Evolutionary conservation across 1,140 invertebrate genomes (phyloP).

Genomic region (Drosophila micromelanica): DNA sequence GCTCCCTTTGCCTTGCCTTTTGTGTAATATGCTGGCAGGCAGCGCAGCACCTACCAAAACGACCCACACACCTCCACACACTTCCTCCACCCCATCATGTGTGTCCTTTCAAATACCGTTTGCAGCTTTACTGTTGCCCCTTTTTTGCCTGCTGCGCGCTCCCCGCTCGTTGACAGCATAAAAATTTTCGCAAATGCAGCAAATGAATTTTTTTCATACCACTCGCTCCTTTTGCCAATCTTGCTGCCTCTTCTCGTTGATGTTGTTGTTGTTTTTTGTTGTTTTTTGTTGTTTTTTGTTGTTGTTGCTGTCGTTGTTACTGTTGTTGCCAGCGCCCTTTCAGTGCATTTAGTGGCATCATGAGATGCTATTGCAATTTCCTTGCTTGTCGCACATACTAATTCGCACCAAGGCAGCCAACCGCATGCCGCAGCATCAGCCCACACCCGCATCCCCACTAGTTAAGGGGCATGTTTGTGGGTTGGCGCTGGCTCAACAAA

Average conservation of each 20-base stretch:
- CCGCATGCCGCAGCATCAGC: slow-evolving; percentile 24
- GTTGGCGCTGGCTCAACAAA: slow-evolving; percentile 43
- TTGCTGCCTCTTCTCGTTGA: slow-evolving; percentile 10
- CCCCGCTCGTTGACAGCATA: slow-evolving; percentile 34
- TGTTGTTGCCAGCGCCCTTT: slow-evolving; percentile 51
- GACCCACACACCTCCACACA: background rate
- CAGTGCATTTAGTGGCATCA: slow-evolving; percentile 80
- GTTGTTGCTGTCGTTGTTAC: slow-evolving; percentile 32
- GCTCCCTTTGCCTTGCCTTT: slow-evolving; percentile 58
- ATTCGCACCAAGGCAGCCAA: slow-evolving; percentile 67
- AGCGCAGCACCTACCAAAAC: background rate
- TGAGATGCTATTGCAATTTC: slow-evolving; percentile 83
- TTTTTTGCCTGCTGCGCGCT: background rate
- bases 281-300: too few relatives aligned
- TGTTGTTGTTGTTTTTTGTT: too few relatives aligned
- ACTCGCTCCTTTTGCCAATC: slow-evolving; percentile 42
- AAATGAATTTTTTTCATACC: slow-evolving; percentile 74
- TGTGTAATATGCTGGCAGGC: slow-evolving; percentile 49
- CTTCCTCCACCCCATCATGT: background rate
- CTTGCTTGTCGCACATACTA: slow-evolving; percentile 82
- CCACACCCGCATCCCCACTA: background rate
- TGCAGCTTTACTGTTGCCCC: slow-evolving; percentile 13
- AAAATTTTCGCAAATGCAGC: slow-evolving; percentile 76
- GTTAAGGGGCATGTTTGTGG: slow-evolving; percentile 1
- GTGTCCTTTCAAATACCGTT: slow-evolving; percentile 44